Evolutionary conservation across 2,888 invertebrate species (phyloP), one percentile per base, ranked within the genome.

Genomic region (Imbricaverruca yamaguchii): DNA sequence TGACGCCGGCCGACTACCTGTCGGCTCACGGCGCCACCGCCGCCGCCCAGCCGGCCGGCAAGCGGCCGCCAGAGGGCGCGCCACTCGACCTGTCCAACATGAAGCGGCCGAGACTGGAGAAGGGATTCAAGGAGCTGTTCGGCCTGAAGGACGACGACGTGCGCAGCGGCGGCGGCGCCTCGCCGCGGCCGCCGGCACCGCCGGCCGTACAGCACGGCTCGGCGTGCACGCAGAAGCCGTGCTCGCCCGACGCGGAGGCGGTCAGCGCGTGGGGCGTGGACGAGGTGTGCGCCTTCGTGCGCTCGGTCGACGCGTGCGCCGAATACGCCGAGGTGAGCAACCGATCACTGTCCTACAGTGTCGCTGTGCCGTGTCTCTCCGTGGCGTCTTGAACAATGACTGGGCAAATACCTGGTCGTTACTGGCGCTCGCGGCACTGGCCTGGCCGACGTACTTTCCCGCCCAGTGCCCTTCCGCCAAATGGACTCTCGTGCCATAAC

Each of bases 231-330:
- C 98, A 99, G 88, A 95, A 98, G 81, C 89, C 88, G 0, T 98
- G 98, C 98, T 95, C 87, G 97, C 98, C 0, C 98, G 88, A 56
- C 98, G 97, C 85, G 97, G 96, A 87, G 80, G 87, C 63, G 7
- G 61, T 63, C 18, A 8, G 82, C 81, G 84, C 86, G 88, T 94
- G 94, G 93, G 91, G 0, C 93, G 91, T 87, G 95, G 93, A 82
- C 94, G 90, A 85, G 96, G 96, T 87, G 97, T 97, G 90, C 93
- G 92, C 86, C 93, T 92, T 86, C 97, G 94, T 15, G 94, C 95
- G 0, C 93, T 97, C 88, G 98, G 97, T 0, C 98, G 98, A 87
- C 98, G 98, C 87, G 98, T 97, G 12, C 98, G 93, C 87, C 98
- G 98, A 93, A 95, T 96, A 87, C 98, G 98, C 0, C 98, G 92